Evolutionary conservation across 2,797 vertebrate species (phyloP), one percentile per base, ranked within the genome.

Genomic region (Hyperoplus immaculatus): DNA sequence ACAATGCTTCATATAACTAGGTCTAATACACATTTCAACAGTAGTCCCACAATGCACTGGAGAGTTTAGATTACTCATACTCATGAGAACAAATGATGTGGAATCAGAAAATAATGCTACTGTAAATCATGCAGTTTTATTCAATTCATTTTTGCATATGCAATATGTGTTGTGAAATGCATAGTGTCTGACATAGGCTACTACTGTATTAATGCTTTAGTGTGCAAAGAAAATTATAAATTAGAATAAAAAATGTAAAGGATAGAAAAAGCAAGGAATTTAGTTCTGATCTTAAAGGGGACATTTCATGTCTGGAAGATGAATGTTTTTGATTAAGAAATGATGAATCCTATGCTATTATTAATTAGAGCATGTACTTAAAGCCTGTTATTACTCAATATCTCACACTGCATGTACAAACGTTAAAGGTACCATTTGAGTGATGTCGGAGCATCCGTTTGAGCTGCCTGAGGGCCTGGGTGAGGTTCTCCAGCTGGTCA

Each of bases 401-500:
- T 10, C 29, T 50, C n/a, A 21, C 41, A 51, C 5, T 54, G 13
- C 18, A 51, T 6, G 29, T 11, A 39, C 29, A 14, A 36, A n/a
- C 49, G 21, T 7, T 5, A 29, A 66, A 51, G n/a, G 36, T 94
- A 96, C 96, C 96, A 42, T 90, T 93, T 0, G 93, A 88, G 75
- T 93, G 94, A 80, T 93, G 94, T 90, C 92, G 93, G 29, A 96
- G 87, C 72, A 96, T 94, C 59, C 93, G 91, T 38, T 94, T 93
- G 62, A 96, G 92, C 69, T 96, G 93, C 55, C 94, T 89, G 50
- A 96, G 93, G 64, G 96, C 94, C 50, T 95, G 89, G 0, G 95
- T 96, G 77, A 97, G 94, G 84, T 96, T 96, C 86, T 96, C 94
- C 82, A 96, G 91, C 83, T 94, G 95, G 87, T 96, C 95, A 3